Percentiles rank a stretch among this genome's conserved stretches.
Conservation (phyloP, 2,888 invertebrate genomes). For the Metellina segmentata region DNA sequence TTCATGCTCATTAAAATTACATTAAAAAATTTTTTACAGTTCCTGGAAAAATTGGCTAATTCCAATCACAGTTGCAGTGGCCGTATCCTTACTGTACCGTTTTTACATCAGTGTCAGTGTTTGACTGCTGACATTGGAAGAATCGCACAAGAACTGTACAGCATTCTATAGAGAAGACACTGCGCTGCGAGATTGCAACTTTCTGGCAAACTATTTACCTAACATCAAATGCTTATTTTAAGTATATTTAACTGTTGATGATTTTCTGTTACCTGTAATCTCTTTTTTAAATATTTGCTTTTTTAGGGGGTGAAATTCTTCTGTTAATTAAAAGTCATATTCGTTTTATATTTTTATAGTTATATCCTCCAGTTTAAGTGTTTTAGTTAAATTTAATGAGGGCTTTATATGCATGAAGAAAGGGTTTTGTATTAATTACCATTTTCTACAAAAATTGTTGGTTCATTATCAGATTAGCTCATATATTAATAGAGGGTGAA, state of each 20-base stretch:
- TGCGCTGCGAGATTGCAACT: not conserved
- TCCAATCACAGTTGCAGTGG: constrained; percentile 80
- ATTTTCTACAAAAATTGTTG: too few species aligned
- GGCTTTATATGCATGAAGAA: too few species aligned
- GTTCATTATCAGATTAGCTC: too few species aligned
- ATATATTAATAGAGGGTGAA: too few species aligned
- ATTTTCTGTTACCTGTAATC: constrained; percentile 9
- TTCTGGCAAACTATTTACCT: not conserved
- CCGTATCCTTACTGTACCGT: constrained; percentile 80
- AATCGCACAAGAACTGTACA: not conserved
- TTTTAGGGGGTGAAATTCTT: not conserved
- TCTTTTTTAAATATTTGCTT: not conserved
- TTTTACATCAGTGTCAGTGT: constrained; percentile 78
- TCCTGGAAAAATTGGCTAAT: constrained; percentile 80
- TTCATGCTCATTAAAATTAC: not conserved
- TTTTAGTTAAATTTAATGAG: too few species aligned
- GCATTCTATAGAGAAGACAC: not conserved
- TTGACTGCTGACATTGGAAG: not conserved
- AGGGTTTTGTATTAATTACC: too few species aligned
- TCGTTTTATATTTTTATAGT: too few species aligned
- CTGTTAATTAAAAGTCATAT: too few species aligned
- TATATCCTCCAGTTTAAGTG: too few species aligned
- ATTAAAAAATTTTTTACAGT: constrained; percentile 77
- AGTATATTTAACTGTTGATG: not conserved
- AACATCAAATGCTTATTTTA: not conserved